A percentile compares a stretch with the other conserved stretches of the same genome.
Evolutionary conservation across 2,797 vertebrate species (phyloP).

Genomic region (Ptychobarbus kaznakovi): DNA sequence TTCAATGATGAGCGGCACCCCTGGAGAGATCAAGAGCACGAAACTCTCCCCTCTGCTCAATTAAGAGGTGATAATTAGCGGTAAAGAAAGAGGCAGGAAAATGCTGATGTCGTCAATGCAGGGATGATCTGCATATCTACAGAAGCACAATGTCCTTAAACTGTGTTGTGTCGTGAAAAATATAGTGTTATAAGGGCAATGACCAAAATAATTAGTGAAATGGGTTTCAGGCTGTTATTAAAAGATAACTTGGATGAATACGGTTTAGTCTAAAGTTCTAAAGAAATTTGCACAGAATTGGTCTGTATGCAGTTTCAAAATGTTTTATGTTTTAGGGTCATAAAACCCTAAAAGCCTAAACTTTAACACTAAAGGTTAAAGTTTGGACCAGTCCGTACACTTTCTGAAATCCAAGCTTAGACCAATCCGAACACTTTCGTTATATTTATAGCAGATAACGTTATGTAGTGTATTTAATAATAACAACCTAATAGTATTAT

Average conservation of each 20-base stretch:
- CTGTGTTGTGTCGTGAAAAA: slow-evolving; percentile 2
- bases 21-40: slow-evolving; percentile 20
- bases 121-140: slow-evolving; percentile 25
- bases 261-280: background rate
- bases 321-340: background rate
- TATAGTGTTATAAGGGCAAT: slow-evolving; percentile 2
- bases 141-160: background rate
- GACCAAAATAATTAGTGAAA: background rate
- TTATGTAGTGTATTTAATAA: background rate
- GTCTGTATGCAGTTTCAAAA: background rate
- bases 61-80: slow-evolving; percentile 61
- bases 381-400: background rate
- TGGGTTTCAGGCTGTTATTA: background rate
- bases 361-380: too few species aligned
- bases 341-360: too few species aligned
- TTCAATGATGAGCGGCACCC: slow-evolving; percentile 50
- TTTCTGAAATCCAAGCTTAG: background rate
- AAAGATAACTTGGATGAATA: background rate
- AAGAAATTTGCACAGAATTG: background rate
- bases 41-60: slow-evolving; percentile 49
- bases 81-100: slow-evolving; percentile 52
- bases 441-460: background rate
- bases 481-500: background rate
- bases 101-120: slow-evolving; percentile 36
- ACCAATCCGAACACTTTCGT: too few species aligned